Evolutionary conservation across 2,797 vertebrate species (phyloP), one percentile per base, ranked within the genome.

Genomic region (Enteromius treurensis): DNA sequence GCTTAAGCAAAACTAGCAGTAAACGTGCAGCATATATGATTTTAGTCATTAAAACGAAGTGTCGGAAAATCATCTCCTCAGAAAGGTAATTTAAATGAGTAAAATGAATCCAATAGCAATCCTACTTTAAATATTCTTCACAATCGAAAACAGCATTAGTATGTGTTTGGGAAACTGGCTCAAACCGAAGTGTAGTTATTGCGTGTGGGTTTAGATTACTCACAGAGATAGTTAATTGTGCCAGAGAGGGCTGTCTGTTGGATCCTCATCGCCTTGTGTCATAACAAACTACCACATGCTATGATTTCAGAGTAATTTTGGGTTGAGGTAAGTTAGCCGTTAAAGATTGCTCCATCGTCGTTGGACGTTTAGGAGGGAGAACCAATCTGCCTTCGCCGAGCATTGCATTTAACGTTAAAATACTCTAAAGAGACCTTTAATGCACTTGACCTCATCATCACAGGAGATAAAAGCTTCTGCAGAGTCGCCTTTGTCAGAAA

Each of bases 131-230:
- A 73, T 10, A 64, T 45, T 58, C 13, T 58, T 29, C 17, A 65
- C 75, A 29, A 82, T 51, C 53, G 34, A 42, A 40, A 23, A 58
- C 47, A 11, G 15, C 26, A 45, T 58, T 47, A 45, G 65, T 58
- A 40, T 76, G 62, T 77, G 81, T 23, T 77, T 77, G 49, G 74
- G 64, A 83, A 19, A 49, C 74, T 77, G 65, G 75, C 75, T 62
- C 40, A 15, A 69, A 83, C 3, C 60, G 23, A 77, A 45, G 47
- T 64, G 21, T 53, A 45, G 34, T 55, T 23, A 8, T 17, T 62
- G 76, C 11, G 82, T 83, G 82, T 78, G 82, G 23, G 81, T 77
- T 58, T 77, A 47, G 75, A 78, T 83, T 77, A 77, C 51, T 69
- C 74, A 69, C 29, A 64, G 64, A 47, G 58, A 40, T 82, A 29